Evolutionary conservation across 2,797 vertebrate genomes (phyloP).

Genomic region (Apogon talboti): DNA sequence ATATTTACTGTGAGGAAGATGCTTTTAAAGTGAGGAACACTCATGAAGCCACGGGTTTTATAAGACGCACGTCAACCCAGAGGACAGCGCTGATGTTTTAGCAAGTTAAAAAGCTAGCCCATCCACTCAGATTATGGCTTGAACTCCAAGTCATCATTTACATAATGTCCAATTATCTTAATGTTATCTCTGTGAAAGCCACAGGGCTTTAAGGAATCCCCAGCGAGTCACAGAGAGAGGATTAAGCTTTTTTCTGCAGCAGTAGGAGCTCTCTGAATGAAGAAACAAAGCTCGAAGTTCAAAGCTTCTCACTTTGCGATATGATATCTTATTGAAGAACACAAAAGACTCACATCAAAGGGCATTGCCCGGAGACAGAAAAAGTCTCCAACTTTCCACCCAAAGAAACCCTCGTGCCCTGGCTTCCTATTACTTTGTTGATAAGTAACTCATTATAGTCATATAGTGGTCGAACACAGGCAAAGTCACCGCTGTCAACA

Average conservation of each 20-base stretch:
- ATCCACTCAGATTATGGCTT: constrained; percentile 46
- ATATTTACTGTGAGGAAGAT: constrained; percentile 7
- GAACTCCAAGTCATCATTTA: constrained; percentile 67
- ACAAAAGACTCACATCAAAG: constrained; percentile 73
- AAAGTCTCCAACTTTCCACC: constrained; percentile 45
- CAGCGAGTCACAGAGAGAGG: constrained; percentile 48
- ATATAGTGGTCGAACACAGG: constrained; percentile 10
- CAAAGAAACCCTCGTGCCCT: constrained; percentile 37
- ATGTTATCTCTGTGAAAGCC: constrained; percentile 72
- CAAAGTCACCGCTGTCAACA: constrained; percentile 3
- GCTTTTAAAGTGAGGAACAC: not conserved
- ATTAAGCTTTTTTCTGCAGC: constrained; percentile 42
- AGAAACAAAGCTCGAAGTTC: constrained; percentile 72
- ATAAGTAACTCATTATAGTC: constrained; percentile 46
- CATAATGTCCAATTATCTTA: constrained; percentile 78
- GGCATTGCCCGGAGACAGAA: constrained; percentile 41
- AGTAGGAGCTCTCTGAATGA: constrained; percentile 49
- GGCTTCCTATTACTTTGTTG: constrained; percentile 28
- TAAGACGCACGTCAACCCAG: constrained; percentile 31
- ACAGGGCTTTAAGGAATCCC: constrained; percentile 66
- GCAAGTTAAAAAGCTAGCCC: constrained; percentile 45
- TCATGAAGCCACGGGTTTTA: constrained; percentile 22
- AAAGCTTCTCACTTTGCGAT: constrained; percentile 70
- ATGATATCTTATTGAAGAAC: constrained; percentile 65
- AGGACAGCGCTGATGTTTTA: constrained; percentile 41